Evolutionary conservation across 2,888 invertebrate genomes (phyloP), one percentile per base, ranked within the genome.

Genomic region (Diabrotica balteata): DNA sequence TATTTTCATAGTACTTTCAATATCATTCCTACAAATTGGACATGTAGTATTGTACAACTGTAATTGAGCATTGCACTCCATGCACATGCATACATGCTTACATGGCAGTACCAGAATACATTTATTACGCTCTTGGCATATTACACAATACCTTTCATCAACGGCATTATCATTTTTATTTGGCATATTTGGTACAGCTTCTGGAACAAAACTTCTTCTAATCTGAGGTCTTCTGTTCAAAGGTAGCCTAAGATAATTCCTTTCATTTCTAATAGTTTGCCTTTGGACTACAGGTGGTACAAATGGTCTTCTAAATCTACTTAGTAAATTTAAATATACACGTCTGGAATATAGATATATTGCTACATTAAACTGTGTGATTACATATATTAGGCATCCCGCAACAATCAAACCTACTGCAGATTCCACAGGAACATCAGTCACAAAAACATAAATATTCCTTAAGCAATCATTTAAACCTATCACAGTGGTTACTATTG

Each of bases 21-120:
- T 86, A 77, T 85, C 85, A 75, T 86, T 86, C 77, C 88, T 84
- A 74, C 87, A 88, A 69, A 88, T 85, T 7, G 88, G 87, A 72
- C 88, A 88, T 43, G 63, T 68, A 84, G 86, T 32, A 85, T 83
- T 78, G 85, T 86, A 76, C 85, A 86, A 32, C 84, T 83, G 68
- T n/a, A 88, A 77, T n/a, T 84, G 80, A 71, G 83, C 77, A 70
- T 85, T 86, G 73, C 88, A 88, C 72, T 86, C 86, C 45, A 81
- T 81, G 75, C 88, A 88, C 49, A 88, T 79, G 73, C 88, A 88
- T 22, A 88, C 83, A 82, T 88, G 88, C 17, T 86, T 84, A 74
- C 88, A 88, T 0, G 88, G 88, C 63, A 88, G 76, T 53, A 87
- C 85, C 51, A 88, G 78, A 11, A 88, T 86, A 84, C 87, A 87